Base-by-base conservation (phyloP, 2,113 vertebrate genomes). In the Origma solitaria region DNA sequence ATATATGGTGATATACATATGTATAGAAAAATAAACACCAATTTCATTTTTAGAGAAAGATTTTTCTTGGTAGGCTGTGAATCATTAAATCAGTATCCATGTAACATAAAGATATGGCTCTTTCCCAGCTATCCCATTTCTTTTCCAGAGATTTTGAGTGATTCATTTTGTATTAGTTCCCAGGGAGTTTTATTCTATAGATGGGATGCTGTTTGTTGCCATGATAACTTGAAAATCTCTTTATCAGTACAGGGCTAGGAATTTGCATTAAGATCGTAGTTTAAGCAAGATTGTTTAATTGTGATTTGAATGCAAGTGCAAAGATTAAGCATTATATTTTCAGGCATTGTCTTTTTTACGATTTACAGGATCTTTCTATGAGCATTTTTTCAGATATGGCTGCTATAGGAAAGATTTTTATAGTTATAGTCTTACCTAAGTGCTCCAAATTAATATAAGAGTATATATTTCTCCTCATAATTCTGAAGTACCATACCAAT, bases 231-330 rank as follows among this genome's bases (percentile, higher is more conserved):
- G 19, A 38, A 73, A 77, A 72, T 60, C 38, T 66, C 15, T 44
- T 53, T 37, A 11, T 45, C 6, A 44, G 2, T n/a, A 44, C 6
- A 51, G 6, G 8, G 6, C 2, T 47, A 60, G 7, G 33, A 72
- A 54, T 54, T 42, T 3, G 0, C 69, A 23, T 28, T n/a, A 64
- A 40, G 9, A 20, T 28, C 0, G 2, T 8, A 5, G 9, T 4
- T 79, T 82, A 75, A 75, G 10, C 4, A 72, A 60, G 9, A 28
- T 42, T 89, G 13, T 68, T 22, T n/a, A 44, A 3, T 20, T 57
- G 4, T 40, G n/a, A 57, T 31, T 7, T 57, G 6, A 73, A 22
- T 60, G 9, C 4, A 76, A 4, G 28, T 69, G 27, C 4, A 91
- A 72, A 62, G 1, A 3, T 68, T 35, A 64, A 54, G 1, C 2